These are phyloP conservation scores for Acromyrmex heyeri DNA, from an alignment of 1,140 invertebrate genomes.

Conservation along the genomic window DNA sequence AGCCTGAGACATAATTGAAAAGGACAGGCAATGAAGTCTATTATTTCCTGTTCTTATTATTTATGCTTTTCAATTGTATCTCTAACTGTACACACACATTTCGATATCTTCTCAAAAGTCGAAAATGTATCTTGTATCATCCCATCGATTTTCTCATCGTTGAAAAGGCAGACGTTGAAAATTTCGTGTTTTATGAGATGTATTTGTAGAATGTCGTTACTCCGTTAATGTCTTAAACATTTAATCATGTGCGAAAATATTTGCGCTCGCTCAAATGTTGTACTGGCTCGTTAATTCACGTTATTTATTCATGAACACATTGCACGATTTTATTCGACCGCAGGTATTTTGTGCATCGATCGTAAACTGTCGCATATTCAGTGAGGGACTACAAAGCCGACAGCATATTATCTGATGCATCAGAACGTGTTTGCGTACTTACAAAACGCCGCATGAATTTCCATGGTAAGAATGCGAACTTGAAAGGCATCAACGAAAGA, in stretches of 20 bases:
- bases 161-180: conserved; percentile 26
- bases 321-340: background rate
- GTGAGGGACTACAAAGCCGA: background rate
- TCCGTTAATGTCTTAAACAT: background rate
- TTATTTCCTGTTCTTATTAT: too few species aligned
- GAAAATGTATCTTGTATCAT: conserved; percentile 19
- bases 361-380: background rate
- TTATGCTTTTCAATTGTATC: too few species aligned
- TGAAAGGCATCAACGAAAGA: background rate
- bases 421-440: conserved; percentile 10
- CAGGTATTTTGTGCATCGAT: conserved; percentile 20
- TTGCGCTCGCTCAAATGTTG: background rate
- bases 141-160: conserved; percentile 15
- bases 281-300: conserved; percentile 27
- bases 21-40: too few species aligned
- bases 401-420: conserved; percentile 21
- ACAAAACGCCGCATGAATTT: conserved; percentile 31
- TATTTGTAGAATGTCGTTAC: background rate
- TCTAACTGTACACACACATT: background rate
- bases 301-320: conserved; percentile 29
- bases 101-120: background rate
- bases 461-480: conserved; percentile 5
- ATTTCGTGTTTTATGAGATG: background rate
- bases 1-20: too few species aligned
- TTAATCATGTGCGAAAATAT: conserved; percentile 9